These are phyloP conservation scores for Dascyllus trimaculatus DNA, from an alignment of 2,113 vertebrate genomes.

Conservation along the genomic window DNA sequence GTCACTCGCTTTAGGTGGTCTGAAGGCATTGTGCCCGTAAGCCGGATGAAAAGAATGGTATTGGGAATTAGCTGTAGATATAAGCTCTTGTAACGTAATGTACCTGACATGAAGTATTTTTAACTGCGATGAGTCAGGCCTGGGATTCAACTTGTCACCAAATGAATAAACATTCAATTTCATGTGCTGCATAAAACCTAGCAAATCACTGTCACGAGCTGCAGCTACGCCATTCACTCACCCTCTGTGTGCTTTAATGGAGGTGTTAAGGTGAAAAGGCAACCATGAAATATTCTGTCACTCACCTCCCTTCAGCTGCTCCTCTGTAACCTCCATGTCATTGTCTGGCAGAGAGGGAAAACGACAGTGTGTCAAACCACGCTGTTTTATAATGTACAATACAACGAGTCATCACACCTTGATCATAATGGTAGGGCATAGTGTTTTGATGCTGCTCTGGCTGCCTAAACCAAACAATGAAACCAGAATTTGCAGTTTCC, in stretches of 20 bases:
- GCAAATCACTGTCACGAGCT: slow-evolving; percentile 68
- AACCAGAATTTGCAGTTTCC: not conserved
- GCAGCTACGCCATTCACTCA: slow-evolving; percentile 64
- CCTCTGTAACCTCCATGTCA: slow-evolving; percentile 77
- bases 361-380: slow-evolving; percentile 61
- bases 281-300: slow-evolving; percentile 79
- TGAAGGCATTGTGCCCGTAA: slow-evolving; percentile 65
- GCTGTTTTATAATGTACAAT: slow-evolving; percentile 48
- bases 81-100: slow-evolving; percentile 74
- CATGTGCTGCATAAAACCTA: slow-evolving; percentile 47
- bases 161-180: slow-evolving; percentile 78
- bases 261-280: slow-evolving; percentile 75
- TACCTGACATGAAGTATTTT: slow-evolving; percentile 78
- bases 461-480: slow-evolving; percentile 6
- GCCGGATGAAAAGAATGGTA: slow-evolving; percentile 63
- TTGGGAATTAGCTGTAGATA: slow-evolving; percentile 66
- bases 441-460: slow-evolving; percentile 14
- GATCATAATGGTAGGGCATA: slow-evolving; percentile 42
- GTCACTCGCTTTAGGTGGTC: slow-evolving; percentile 65
- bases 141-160: slow-evolving; percentile 64
- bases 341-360: slow-evolving; percentile 72
- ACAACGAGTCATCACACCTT: slow-evolving; percentile 35
- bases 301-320: slow-evolving; percentile 80
- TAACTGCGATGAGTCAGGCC: slow-evolving; percentile 58
- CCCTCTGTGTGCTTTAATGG: slow-evolving; percentile 68